Evolutionary conservation across 2,888 invertebrate genomes (phyloP).

Genomic region (Ormyrus labotus): DNA sequence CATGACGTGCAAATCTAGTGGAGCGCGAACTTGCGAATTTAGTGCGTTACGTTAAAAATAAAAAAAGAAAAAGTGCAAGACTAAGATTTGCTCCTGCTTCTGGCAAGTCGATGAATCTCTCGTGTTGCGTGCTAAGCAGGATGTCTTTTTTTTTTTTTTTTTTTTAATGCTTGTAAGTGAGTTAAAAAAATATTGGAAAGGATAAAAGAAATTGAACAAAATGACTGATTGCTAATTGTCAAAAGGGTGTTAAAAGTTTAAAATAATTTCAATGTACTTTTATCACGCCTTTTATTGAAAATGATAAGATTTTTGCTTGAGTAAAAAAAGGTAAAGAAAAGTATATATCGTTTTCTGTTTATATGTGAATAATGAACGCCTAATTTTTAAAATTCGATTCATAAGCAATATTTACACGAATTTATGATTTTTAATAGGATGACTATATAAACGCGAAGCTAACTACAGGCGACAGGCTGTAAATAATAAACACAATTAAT

Average conservation of each 20-base stretch:
- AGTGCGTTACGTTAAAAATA: background rate
- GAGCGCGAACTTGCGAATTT: background rate
- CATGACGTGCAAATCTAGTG: constrained; percentile 66
- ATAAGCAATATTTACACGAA: too few relatives aligned
- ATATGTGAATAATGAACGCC: too few relatives aligned
- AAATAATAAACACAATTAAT: constrained; percentile 59
- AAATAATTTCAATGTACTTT: too few relatives aligned
- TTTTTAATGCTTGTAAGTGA: background rate
- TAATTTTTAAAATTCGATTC: too few relatives aligned
- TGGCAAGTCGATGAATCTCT: constrained; percentile 68
- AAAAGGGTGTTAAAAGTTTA: too few relatives aligned
- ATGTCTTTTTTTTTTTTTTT: constrained; percentile 14
- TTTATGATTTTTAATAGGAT: constrained; percentile 29
- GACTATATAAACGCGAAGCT: constrained; percentile 63
- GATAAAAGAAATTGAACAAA: background rate
- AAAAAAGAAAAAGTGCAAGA: background rate
- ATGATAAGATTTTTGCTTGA: background rate
- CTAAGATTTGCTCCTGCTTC: constrained; percentile 29
- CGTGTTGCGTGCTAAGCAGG: constrained; percentile 38
- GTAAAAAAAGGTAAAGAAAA: background rate
- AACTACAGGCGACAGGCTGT: constrained; percentile 83
- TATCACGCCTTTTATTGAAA: background rate
- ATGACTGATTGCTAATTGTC: too few relatives aligned
- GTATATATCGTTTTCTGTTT: background rate
- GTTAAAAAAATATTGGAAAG: background rate